Evolutionary conservation across 2,797 vertebrate genomes (phyloP), one percentile per base, ranked within the genome.

Genomic region (Coregonus ussuriensis): DNA sequence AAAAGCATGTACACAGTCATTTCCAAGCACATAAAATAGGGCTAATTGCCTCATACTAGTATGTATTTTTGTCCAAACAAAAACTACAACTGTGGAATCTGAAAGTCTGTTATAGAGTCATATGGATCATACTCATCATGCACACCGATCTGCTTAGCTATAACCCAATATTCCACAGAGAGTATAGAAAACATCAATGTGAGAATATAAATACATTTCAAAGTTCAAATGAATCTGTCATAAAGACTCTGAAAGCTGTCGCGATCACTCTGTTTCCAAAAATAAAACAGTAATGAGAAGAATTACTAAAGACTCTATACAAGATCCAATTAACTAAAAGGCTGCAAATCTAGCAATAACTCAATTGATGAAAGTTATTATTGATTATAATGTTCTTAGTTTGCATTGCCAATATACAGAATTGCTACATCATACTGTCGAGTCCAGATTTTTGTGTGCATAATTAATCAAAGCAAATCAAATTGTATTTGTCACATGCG

Each of bases 271-370:
- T 65, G 63, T 76, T 77, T 81, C 79, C 80, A 79, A 69, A 82
- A 77, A 87, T 78, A 75, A 88, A 84, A 86, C 75, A 86, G 79
- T 88, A 83, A 83, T 85, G 87, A 83, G 81, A 92, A 87, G 84
- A 79, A 82, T 88, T 90, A 81, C 77, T 79, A 74, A 11, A 80
- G 77, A 75, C 79, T 82, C 84, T 84, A 59, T 77, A 82, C 86
- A 84, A 80, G 79, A 91, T 88, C 89, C 88, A 92, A 93, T 95
- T 91, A 92, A 91, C 85, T 91, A 93, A 93, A 92, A 93, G 91
- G 89, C 91, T 91, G 86, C 84, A 88, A 82, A 87, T 89, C 88
- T 87, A 71, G 72, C 82, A 79, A 77, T 86, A 92, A 91, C 89
- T 90, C 78, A 88, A 87, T 87, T 86, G 78, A 79, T 85, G 79